Conservation (phyloP, 2,888 invertebrate species). For the Epinotia nisella region DNA sequence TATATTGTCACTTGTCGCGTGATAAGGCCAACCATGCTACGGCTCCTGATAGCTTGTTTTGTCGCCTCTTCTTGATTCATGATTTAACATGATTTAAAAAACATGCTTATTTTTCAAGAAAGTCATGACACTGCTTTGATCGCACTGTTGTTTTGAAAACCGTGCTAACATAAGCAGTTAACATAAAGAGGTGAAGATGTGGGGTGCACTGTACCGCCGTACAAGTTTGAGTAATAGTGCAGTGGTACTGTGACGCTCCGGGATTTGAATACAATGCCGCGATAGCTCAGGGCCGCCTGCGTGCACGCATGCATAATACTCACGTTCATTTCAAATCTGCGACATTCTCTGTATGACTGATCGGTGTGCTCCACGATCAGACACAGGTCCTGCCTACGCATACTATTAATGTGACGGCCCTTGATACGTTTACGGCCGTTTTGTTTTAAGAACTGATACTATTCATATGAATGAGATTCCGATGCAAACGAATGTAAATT, state of each 20-base stretch:
- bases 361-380: constrained; percentile 45
- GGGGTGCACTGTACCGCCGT: constrained; percentile 62
- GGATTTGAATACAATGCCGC: constrained; percentile 83
- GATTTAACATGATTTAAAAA: too few relatives aligned
- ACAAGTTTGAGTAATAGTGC: constrained; percentile 67
- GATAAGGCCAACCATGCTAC: too few relatives aligned
- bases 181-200: constrained; percentile 24
- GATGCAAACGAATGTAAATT: constrained; percentile 36
- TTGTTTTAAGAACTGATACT: constrained; percentile 33
- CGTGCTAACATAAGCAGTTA: neutral
- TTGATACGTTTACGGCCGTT: constrained; percentile 34
- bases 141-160: neutral
- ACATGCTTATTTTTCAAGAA: neutral
- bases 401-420: constrained; percentile 35
- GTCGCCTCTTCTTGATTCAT: too few relatives aligned
- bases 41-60: too few relatives aligned
- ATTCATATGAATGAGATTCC: constrained; percentile 37
- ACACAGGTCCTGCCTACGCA: constrained; percentile 43
- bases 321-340: constrained; percentile 72
- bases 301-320: constrained; percentile 78
- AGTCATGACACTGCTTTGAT: neutral
- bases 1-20: too few relatives aligned
- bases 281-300: constrained; percentile 79
- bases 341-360: constrained; percentile 68
- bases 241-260: constrained; percentile 64